Base-by-base conservation (phyloP, 2,888 invertebrate genomes). In the Drosophila helvetica region DNA sequence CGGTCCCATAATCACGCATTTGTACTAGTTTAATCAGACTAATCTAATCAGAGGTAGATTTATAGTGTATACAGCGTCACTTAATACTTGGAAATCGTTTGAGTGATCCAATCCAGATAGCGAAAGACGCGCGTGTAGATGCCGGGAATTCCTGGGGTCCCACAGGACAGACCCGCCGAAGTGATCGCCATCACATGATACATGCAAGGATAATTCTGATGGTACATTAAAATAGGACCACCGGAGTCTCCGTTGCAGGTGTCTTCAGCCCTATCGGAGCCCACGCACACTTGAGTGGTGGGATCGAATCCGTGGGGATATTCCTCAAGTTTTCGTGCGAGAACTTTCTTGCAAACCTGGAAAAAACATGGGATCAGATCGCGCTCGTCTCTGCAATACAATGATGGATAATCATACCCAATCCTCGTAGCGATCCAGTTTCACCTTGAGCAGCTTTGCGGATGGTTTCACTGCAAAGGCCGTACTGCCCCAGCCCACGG, bases 401-500 rank as follows among this genome's bases (percentile, higher is more conserved):
- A 25, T 25, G 19, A 25, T 38, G 15, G 38, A 38, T 38, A 38
- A n/a, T 1, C 46, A 1, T 52, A 83, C 81, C 9, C 59, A 52
- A 33, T 88, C 77, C 1, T 88, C 33, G 50, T 93, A 92, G 2
- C 92, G 88, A 10, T 91, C 90, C 45, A 94, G 81, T 4, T 91
- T 92, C 0, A 94, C 94, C 88, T 94, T 94, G 3, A 93, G 79
- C 50, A 94, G 84, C 70, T 92, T 90, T 2, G 86, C 86, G 46
- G 91, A 89, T 27, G 90, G 87, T 45, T 65, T 58, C 3, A 86
- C 78, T 19, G 84, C 79, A n/a, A 84, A 91, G 7, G 81, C 86
- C 0, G 89, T 92, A 45, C 91, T 89, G 1, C 94, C 93, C 93
- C 93, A 93, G 12, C 93, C 93, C 4, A 92, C 90, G 18, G 93